Conservation (phyloP, 2,113 vertebrate genomes). For the Atherinomorus stipes region DNA sequence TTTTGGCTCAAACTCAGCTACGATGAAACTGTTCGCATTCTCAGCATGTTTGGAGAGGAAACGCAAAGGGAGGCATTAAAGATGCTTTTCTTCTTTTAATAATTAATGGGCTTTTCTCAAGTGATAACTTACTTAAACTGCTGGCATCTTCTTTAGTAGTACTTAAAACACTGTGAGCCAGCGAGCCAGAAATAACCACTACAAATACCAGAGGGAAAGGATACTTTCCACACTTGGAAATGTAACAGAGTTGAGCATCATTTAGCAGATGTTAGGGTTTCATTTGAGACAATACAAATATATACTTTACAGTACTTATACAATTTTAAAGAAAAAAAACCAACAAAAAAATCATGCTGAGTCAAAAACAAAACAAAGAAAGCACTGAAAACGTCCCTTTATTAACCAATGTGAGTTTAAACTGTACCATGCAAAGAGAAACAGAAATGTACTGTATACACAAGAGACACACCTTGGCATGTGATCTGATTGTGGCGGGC, state of each 20-base stretch:
- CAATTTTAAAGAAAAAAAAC: not conserved
- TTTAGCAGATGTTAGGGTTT: not conserved
- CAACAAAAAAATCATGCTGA: too few species aligned
- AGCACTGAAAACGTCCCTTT: too few species aligned
- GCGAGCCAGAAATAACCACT: slow-evolving; percentile 3
- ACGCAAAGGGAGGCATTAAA: not conserved
- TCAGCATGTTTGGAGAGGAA: not conserved
- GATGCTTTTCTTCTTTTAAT: slow-evolving; percentile 1
- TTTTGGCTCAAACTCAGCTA: not conserved
- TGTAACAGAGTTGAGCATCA: not conserved
- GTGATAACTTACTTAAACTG: slow-evolving; percentile 14
- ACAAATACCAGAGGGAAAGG: not conserved
- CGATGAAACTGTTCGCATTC: not conserved
- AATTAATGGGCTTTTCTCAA: slow-evolving; percentile 11
- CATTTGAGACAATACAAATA: not conserved
- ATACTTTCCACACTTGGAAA: not conserved
- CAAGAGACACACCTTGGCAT: too few species aligned
- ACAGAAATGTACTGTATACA: too few species aligned
- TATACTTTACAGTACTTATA: not conserved
- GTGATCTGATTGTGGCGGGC: too few species aligned
- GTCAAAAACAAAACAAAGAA: too few species aligned
- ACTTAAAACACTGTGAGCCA: not conserved
- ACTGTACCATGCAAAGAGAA: too few species aligned
- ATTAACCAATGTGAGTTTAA: too few species aligned
- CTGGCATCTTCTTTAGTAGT: slow-evolving; percentile 18